phyloP scores from a whole-genome alignment of 2,888 invertebrate species.

The Dicyrtoma fusca region DNA sequence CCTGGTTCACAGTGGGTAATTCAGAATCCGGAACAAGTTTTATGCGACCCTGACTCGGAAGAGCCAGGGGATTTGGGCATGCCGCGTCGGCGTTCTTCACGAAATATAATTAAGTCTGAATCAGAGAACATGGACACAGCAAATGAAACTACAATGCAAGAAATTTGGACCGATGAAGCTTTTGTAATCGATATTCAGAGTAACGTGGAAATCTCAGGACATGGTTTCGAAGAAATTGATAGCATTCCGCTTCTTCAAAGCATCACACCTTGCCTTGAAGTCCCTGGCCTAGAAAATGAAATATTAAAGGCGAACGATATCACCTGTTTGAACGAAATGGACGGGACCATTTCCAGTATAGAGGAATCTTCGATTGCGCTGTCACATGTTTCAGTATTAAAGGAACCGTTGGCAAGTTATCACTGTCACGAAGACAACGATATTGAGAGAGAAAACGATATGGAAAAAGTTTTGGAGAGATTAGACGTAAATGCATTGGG shows the following conservation, averaged over 20 bases:
- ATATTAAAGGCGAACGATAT: neutral
- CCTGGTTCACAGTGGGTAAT: conserved; percentile 21
- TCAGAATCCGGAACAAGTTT: conserved; percentile 10
- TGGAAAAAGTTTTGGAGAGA: no score
- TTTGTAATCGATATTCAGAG: conserved; percentile 25
- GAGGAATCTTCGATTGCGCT: neutral
- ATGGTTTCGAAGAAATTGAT: neutral
- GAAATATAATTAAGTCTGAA: no score
- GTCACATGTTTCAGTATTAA: neutral
- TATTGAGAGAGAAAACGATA: no score
- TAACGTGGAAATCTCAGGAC: conserved; percentile 7
- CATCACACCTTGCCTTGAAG: neutral
- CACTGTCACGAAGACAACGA: no score
- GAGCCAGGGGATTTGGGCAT: neutral
- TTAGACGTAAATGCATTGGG: no score
- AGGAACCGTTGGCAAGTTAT: neutral
- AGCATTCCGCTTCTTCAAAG: no score
- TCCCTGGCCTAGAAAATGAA: neutral
- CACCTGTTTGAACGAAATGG: neutral
- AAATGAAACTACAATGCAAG: no score
- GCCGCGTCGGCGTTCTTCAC: neutral
- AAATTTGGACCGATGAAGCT: conserved; percentile 6
- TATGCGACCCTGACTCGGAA: neutral
- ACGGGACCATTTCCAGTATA: neutral
- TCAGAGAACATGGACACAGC: no score